Evolutionary conservation across 2,888 invertebrate species (phyloP), one percentile per base, ranked within the genome.

Genomic region (Byasa hedistus): DNA sequence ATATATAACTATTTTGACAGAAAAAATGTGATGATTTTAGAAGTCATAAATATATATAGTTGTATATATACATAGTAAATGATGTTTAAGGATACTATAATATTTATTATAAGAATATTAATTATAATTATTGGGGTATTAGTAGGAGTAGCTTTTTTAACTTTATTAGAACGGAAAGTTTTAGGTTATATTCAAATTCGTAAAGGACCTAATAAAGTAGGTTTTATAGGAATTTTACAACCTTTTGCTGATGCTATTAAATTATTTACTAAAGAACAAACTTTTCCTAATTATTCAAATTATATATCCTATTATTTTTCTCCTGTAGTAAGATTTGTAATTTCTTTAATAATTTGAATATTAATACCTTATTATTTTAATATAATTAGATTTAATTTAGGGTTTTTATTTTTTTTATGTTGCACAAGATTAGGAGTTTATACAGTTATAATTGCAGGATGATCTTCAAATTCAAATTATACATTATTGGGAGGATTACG

Each of bases 391-490:
- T 93, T 94, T 92, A 91, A 89, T 86, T 93, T 93, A 75, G 92
- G 93, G 0, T 61, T 94, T 67, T 86, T 95, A 84, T 93, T 93
- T 93, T 93, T 95, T 93, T 90, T 95, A 75, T 92, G 93, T 88
- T 86, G 93, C 85, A 92, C 93, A 19, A 94, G 94, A 22, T 76
- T 95, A 71, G 92, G 94, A 0, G 94, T 95, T 74, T 95, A 95
- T 91, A 89, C 89, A 0, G 80, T 94, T 61, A 93, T 95, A 82
- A 76, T 94, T 73, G 86, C 94, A 12, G 95, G 95, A 0, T 95
- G 95, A 17, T 95, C 94, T 72, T 95, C 95, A 15, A 95, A 95
- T 93, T 95, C 94, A 64, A 94, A 93, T 87, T 96, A 95, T 94
- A 85, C 95, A 54, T 89, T 95, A 80, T 92, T 96, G 78, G 95